phyloP scores from a whole-genome alignment of 92 coral and sea anemone genomes.

The Palythoa heliodiscus region DNA sequence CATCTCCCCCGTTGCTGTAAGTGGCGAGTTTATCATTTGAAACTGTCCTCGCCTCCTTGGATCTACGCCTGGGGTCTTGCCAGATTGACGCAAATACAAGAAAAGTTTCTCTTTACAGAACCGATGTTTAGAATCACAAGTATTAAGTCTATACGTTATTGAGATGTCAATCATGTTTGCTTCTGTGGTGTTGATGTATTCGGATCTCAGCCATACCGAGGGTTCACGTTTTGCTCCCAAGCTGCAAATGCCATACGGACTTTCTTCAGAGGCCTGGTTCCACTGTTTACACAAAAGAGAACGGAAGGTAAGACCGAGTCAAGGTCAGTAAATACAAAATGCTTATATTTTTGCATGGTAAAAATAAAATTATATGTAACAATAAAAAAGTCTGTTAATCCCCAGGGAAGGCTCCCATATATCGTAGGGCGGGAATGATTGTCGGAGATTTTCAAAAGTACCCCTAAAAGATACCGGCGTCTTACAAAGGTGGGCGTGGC shows the following conservation, averaged over 20 bases:
- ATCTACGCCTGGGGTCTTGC: background rate
- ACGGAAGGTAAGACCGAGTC: background rate
- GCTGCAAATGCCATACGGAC: background rate
- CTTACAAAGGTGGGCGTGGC: too few relatives aligned
- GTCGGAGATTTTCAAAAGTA: too few relatives aligned
- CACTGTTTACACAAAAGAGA: background rate
- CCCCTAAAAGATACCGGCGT: too few relatives aligned
- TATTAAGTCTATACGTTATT: background rate
- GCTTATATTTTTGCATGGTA: too few relatives aligned
- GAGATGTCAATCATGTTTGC: constrained; percentile 28
- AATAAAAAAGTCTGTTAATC: too few relatives aligned
- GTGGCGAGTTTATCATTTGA: background rate
- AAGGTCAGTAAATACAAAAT: background rate
- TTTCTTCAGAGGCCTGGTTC: background rate
- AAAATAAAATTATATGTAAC: too few relatives aligned
- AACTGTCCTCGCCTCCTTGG: background rate
- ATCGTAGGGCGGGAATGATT: too few relatives aligned
- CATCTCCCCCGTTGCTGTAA: background rate
- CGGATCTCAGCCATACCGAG: constrained; percentile 13
- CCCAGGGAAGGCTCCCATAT: too few relatives aligned
- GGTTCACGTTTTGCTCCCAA: background rate
- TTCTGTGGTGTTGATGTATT: background rate
- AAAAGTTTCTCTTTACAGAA: constrained; percentile 16
- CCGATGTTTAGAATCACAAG: background rate
- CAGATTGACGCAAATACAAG: background rate